Evolutionary conservation across 2,113 vertebrate genomes (phyloP).

Genomic region (Mandrillus leucophaeus): DNA sequence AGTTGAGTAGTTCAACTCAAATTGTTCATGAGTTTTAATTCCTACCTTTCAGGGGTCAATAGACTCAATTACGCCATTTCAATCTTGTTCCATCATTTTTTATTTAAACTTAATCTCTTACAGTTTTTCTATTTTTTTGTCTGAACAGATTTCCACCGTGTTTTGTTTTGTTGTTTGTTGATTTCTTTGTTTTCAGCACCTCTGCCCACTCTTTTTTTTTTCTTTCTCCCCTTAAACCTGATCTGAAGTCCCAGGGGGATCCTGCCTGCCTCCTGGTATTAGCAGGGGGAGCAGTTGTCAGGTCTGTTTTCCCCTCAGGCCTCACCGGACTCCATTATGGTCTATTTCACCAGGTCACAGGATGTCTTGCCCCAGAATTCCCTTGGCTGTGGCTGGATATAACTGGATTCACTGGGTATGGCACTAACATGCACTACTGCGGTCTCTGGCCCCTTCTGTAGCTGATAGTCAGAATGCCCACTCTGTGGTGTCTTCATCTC

Average conservation of each 20-base stretch:
- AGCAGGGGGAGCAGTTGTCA: not conserved
- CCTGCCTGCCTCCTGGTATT: fast-evolving
- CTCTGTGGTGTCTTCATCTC: too few species aligned
- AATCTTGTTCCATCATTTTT: not conserved
- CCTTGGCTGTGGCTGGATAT: not conserved
- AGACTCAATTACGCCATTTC: not conserved
- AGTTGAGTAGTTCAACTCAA: not conserved
- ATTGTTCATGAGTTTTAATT: not conserved
- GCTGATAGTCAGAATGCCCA: not conserved
- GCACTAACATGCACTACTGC: fast-evolving
- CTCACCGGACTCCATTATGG: not conserved
- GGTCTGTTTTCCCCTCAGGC: too few species aligned
- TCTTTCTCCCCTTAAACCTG: not conserved
- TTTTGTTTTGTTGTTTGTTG: not conserved
- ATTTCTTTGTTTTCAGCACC: not conserved
- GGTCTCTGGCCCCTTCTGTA: fast-evolving
- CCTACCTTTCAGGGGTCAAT: not conserved
- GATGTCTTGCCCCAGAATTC: not conserved
- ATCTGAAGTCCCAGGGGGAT: not conserved
- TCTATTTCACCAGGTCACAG: not conserved
- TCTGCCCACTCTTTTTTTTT: not conserved
- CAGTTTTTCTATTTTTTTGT: not conserved
- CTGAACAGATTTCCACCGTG: not conserved
- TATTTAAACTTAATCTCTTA: not conserved
- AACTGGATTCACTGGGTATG: not conserved